Base-by-base conservation (phyloP, 2,797 vertebrate genomes). In the Cyclopterus lumpus region DNA sequence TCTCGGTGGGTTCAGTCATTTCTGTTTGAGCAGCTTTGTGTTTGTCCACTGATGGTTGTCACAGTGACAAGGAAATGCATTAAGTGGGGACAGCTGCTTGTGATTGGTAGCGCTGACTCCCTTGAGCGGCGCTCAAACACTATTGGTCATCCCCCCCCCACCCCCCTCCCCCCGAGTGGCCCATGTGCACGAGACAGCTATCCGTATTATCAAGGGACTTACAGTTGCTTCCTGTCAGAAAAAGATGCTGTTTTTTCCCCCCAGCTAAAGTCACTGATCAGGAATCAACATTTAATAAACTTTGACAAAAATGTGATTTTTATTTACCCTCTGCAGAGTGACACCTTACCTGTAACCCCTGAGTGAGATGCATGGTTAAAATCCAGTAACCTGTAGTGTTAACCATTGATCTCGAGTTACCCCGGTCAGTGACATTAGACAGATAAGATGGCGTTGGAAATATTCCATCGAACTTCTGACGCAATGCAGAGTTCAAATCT, bases 31-130 rank as follows among this genome's bases (percentile, higher is more conserved):
- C 71, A 77, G 49, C 62, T 40, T 60, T 3, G n/a, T 69, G 44
- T 90, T 86, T 89, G 83, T 87, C 71, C 58, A 73, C 74, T 64
- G 65, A 61, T 53, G 66, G 93, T 91, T 88, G 87, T 87, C 89
- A 87, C 73, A 78, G 88, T 86, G 87, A 93, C 79, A 30, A 11
- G 79, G 70, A 87, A 78, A 92, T 81, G 69, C 62, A 72, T 54
- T 67, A 85, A 86, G 78, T 79, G 84, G 72, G 71, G 85, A 80
- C 88, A 88, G 88, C 87, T 92, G 90, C 80, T 73, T 77, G 76
- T 86, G 90, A 92, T 82, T 70, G 75, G 73, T 68, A 77, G 83
- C 32, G 60, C 67, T 18, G 75, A 60, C 77, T 89, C 82, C 65
- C 76, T 55, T 65, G 75, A 73, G 73, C 30, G 34, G 58, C 83